These are phyloP conservation scores for Brachyptera putata DNA, from an alignment of 2,888 invertebrate species.

Conservation along the genomic window DNA sequence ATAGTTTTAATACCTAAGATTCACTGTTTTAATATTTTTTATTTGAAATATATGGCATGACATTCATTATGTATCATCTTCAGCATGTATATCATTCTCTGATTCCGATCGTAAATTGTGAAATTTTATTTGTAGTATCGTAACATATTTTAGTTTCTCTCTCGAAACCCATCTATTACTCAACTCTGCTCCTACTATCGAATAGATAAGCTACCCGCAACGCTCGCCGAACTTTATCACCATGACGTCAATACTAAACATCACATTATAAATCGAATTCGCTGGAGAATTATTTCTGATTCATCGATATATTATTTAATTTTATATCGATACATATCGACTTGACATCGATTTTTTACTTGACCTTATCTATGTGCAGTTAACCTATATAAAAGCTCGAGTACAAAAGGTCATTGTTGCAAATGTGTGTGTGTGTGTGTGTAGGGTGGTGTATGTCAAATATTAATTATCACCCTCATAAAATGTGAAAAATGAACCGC, in stretches of 20 bases:
- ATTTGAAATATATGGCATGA: no score
- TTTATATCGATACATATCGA: conserved; percentile 21
- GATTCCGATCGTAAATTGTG: no score
- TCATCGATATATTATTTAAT: conserved; percentile 14
- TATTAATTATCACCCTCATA: conserved; percentile 13
- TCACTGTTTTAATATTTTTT: no score
- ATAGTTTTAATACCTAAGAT: no score
- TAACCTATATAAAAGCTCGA: conserved; percentile 16
- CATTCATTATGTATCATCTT: no score
- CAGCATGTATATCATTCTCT: no score
- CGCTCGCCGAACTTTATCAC: not conserved
- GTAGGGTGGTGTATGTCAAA: not conserved
- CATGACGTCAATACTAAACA: not conserved
- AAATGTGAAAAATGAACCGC: conserved; percentile 15
- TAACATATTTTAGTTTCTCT: no score
- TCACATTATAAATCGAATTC: conserved; percentile 12
- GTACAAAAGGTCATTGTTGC: conserved; percentile 14
- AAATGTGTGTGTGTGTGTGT: not conserved
- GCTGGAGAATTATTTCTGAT: no score
- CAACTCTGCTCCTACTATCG: not conserved
- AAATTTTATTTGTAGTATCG: no score
- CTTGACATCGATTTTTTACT: conserved; percentile 12
- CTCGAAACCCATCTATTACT: no score
- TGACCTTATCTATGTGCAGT: conserved; percentile 25
- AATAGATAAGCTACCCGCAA: not conserved